phyloP scores from a whole-genome alignment of 2,113 vertebrate genomes.

The Origma solitaria region DNA sequence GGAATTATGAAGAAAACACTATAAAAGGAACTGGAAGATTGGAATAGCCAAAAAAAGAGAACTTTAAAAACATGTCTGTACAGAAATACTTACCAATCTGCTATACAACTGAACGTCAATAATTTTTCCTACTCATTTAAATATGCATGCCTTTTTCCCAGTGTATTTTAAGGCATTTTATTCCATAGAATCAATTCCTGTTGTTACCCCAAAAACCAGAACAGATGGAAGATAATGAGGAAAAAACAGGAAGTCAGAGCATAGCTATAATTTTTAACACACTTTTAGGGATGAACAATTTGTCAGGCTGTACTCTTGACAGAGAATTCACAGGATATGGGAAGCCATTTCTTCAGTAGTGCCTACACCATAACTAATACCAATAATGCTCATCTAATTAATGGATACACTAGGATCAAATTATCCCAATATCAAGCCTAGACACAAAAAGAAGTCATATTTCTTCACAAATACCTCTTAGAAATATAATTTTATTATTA shows the following conservation, averaged over 20 bases:
- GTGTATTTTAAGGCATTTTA: slow-evolving; percentile 1
- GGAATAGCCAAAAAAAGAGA: not conserved
- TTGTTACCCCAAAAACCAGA: slow-evolving; percentile 16
- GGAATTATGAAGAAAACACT: not conserved
- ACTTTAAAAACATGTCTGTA: not conserved
- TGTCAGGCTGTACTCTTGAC: not conserved
- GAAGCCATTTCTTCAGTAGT: not conserved
- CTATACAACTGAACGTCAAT: not conserved
- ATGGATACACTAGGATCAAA: not conserved
- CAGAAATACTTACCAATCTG: not conserved
- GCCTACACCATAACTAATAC: not conserved
- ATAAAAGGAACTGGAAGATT: not conserved
- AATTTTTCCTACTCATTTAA: slow-evolving; percentile 9
- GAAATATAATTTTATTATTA: not conserved
- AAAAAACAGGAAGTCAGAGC: slow-evolving; percentile 16
- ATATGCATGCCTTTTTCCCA: not conserved
- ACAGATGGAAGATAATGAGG: slow-evolving; percentile 45
- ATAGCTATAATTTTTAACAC: not conserved
- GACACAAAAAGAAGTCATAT: not conserved
- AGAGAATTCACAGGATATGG: not conserved
- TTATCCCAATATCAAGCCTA: not conserved
- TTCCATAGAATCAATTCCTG: not conserved
- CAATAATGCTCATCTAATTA: not conserved
- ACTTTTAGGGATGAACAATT: slow-evolving; percentile 6
- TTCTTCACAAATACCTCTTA: not conserved